phyloP scores from a whole-genome alignment of 2,888 invertebrate species.

The Oscheius myriophilus region DNA sequence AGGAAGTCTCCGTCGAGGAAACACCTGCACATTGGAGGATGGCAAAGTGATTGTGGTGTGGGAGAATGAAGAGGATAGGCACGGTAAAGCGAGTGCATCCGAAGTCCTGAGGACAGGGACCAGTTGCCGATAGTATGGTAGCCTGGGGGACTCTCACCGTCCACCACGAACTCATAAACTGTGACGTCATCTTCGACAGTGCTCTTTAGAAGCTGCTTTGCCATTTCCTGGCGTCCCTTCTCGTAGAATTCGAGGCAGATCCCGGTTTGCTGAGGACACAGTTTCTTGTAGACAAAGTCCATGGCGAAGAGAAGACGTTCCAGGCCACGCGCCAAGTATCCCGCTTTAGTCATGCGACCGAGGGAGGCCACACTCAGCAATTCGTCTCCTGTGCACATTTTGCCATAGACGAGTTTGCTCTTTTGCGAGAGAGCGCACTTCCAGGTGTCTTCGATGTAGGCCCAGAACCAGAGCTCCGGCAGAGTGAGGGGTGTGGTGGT shows the following conservation, averaged over 20 bases:
- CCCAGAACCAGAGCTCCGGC: conserved; percentile 66
- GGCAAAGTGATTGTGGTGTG: conserved; percentile 53
- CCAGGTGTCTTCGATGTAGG: conserved; percentile 53
- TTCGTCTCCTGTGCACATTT: conserved; percentile 68
- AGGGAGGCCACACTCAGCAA: conserved; percentile 56
- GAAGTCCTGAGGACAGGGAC: conserved; percentile 59
- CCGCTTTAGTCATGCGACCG: conserved; percentile 65
- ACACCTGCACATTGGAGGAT: conserved; percentile 69
- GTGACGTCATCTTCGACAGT: conserved; percentile 63
- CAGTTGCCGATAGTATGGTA: conserved; percentile 70
- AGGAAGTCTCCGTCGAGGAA: conserved; percentile 65
- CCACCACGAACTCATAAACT: conserved; percentile 58
- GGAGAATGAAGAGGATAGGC: not conserved
- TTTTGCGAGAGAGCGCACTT: conserved; percentile 63
- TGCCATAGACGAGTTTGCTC: conserved; percentile 59
- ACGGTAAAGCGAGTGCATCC: conserved; percentile 52
- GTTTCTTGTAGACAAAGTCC: conserved; percentile 62
- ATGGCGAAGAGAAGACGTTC: conserved; percentile 64
- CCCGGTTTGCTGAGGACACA: conserved; percentile 59
- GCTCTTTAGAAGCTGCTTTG: conserved; percentile 55
- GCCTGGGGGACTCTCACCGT: conserved; percentile 13
- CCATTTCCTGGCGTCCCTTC: conserved; percentile 59
- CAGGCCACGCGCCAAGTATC: conserved; percentile 63
- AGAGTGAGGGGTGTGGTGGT: conserved; percentile 64
- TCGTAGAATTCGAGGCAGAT: conserved; percentile 67